phyloP scores from a whole-genome alignment of 2,888 invertebrate species.

The Flabesymbios commensalis region DNA sequence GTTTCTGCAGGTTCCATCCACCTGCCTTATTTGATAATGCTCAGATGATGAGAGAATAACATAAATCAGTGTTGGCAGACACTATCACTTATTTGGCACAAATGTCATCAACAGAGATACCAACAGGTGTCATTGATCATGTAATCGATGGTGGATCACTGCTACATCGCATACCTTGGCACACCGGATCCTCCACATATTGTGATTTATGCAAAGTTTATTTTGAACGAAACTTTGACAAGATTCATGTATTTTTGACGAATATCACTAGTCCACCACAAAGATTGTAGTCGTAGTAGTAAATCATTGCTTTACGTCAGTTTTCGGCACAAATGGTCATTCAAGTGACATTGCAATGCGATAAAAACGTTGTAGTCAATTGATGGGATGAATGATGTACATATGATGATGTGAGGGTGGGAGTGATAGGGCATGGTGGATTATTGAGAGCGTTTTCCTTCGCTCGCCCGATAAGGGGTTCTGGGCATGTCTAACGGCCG shows the following conservation, averaged over 20 bases:
- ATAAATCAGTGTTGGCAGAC: constrained; percentile 34
- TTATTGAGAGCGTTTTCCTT: too few species aligned
- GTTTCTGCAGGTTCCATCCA: constrained; percentile 22
- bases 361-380: too few species aligned
- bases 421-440: too few species aligned
- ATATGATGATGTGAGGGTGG: too few species aligned
- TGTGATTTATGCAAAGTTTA: constrained; percentile 29
- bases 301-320: too few species aligned
- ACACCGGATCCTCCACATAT: constrained; percentile 26
- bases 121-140: constrained; percentile 3
- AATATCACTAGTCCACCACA: too few species aligned
- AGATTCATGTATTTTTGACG: constrained; percentile 35
- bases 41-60: constrained; percentile 21
- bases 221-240: constrained; percentile 23
- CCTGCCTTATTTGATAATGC: constrained; percentile 34
- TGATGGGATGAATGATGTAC: too few species aligned
- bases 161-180: constrained; percentile 34
- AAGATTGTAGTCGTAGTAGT: too few species aligned
- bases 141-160: constrained; percentile 38
- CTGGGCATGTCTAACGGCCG: too few species aligned
- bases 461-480: too few species aligned
- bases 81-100: constrained; percentile 17
- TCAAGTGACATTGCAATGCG: too few species aligned
- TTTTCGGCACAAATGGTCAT: too few species aligned
- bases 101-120: neutral